Percentiles rank a stretch among this genome's conserved stretches.
Evolutionary conservation across 1,140 invertebrate species (phyloP).

Genomic region (Dendroctonus ponderosae): DNA sequence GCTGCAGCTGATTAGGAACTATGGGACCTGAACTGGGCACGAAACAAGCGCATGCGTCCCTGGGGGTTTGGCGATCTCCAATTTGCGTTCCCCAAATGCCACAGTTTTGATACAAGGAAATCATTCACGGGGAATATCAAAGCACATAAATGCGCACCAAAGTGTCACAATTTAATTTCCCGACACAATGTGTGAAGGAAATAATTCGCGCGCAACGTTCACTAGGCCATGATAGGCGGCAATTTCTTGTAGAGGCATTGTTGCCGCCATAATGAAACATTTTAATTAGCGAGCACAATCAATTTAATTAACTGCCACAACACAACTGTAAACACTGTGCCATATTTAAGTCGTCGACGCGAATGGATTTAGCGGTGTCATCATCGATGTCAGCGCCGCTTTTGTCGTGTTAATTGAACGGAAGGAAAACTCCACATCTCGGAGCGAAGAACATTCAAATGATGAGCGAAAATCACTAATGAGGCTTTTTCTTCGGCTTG

Average conservation of each 20-base stretch:
- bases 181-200: slow-evolving; percentile 11
- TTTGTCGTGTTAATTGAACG: slow-evolving; percentile 17
- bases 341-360: slow-evolving; percentile 23
- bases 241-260: slow-evolving; percentile 9
- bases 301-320: slow-evolving; percentile 27
- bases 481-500: no score
- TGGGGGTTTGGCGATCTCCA: slow-evolving; percentile 28
- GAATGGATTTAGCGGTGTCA: slow-evolving; percentile 14
- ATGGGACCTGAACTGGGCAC: slow-evolving; percentile 41
- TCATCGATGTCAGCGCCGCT: slow-evolving; percentile 9
- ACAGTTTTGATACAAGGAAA: neutral
- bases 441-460: no score
- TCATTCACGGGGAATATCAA: neutral
- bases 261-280: slow-evolving; percentile 15
- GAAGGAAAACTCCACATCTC: neutral
- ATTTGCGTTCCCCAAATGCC: slow-evolving; percentile 8
- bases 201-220: slow-evolving; percentile 15
- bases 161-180: slow-evolving; percentile 16
- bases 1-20: slow-evolving; percentile 49
- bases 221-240: neutral
- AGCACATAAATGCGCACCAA: no score
- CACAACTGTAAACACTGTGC: slow-evolving; percentile 19
- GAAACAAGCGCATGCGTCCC: slow-evolving; percentile 50
- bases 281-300: slow-evolving; percentile 21
- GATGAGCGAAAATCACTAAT: no score